Evolutionary conservation across 2,888 invertebrate species (phyloP), one percentile per base, ranked within the genome.

Genomic region (Arctia plantaginis): DNA sequence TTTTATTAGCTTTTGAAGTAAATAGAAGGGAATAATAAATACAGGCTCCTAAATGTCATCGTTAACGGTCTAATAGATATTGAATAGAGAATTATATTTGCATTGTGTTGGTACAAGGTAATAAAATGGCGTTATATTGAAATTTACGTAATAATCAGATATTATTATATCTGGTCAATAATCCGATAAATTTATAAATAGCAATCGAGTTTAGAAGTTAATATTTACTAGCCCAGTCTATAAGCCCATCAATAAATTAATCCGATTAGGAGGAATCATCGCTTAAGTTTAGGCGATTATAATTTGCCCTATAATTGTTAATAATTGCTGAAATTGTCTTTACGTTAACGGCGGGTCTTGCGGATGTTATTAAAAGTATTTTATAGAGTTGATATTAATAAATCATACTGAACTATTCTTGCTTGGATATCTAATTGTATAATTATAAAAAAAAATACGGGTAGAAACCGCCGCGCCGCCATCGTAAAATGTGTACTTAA

Each of bases 1-100:
- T 83, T 87, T 83, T 85, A 83, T 82, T 82, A 78, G 76, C 80
- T 80, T 82, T 77, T 68, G 69, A 79, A 76, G 80, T 81, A 80
- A 80, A 79, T 81, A 75, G 80, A 74, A 75, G 66, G 27, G 78
- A 80, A 84, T 82, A 73, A 76, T 80, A 80, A 81, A 86, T 83
- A 79, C 71, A 30, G 39, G 27, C 62, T 30, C 51, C 18, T 80
- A 71, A 73, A 80, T 81, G 67, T 79, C 74, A 75, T 82, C 74
- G 74, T 76, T 76, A 75, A 74, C 68, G 75, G 74, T 77, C 71
- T 78, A 79, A 77, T 77, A 75, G 71, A 74, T 74, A 77, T 79
- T 69, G 51, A 71, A 73, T 77, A 75, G 70, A 72, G 72, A 73
- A 33, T 51, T 83, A 72, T 68, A 33, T 10, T 23, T 12, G 41